Evolutionary conservation across 2,797 vertebrate species (phyloP), one percentile per base, ranked within the genome.

Genomic region (Odontamblyopus lacepedii): DNA sequence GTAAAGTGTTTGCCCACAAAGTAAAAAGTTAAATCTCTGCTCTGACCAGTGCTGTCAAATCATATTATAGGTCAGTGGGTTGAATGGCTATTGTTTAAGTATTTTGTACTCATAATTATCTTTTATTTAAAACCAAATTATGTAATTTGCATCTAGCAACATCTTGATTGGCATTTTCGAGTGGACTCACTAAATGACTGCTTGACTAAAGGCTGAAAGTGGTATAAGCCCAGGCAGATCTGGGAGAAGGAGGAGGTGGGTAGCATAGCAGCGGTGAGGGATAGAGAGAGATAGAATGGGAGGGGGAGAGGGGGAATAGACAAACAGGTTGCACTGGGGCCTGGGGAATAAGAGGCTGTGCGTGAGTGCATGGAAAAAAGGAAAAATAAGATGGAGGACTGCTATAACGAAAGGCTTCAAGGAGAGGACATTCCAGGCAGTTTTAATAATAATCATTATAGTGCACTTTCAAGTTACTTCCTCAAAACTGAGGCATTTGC

Each of bases 311-410:
- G 77, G 87, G 79, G 88, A 91, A 88, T 91, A 88, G 87, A 91
- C 87, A 91, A 90, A 91, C 90, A 91, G 87, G 91, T 92, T 91
- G 89, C 82, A 79, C 72, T 79, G 84, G 81, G 89, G 81, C 89
- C 84, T 85, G 74, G 91, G 89, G 90, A 90, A 85, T 88, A 78
- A 67, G 32, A 41, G 8, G 64, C 73, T 19, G 60, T 27, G 35
- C 35, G 2, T 3, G 69, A 76, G 75, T 55, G 74, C 53, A 78
- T 63, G 66, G 57, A 70, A 67, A 74, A 78, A 71, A 70, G 76
- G 77, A 75, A 61, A 88, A 87, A 90, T 82, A 86, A 87, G 84
- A 88, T 82, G 80, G 84, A 82, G 78, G 72, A 70, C 63, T 29
- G 75, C 23, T 83, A 83, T 72, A 72, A 82, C 48, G 67, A 51